These are phyloP conservation scores for Glossophaga mutica DNA, from an alignment of 2,797 vertebrate genomes.

Conservation along the genomic window DNA sequence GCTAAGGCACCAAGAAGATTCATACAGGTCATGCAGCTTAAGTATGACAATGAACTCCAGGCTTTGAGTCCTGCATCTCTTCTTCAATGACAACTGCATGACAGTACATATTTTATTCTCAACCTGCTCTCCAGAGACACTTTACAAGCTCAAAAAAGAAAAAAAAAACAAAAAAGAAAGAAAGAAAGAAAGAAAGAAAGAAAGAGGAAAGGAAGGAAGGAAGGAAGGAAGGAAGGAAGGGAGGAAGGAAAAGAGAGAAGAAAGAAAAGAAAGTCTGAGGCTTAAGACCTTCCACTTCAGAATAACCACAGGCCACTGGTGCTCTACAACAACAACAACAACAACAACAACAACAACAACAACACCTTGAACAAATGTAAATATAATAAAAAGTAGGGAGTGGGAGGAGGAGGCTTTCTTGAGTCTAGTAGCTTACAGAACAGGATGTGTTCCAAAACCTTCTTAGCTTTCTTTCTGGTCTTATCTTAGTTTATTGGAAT, in stretches of 20 bases:
- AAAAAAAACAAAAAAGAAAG: too few relatives aligned
- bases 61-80: neutral
- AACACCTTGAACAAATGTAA: neutral
- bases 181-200: too few relatives aligned
- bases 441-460: neutral
- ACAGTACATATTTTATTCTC: neutral
- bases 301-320: neutral
- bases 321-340: neutral
- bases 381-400: neutral
- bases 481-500: neutral
- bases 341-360: neutral
- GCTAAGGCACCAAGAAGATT: neutral
- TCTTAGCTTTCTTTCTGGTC: neutral
- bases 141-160: neutral
- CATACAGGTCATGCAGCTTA: neutral
- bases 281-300: neutral
- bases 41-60: neutral
- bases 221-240: neutral
- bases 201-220: too few relatives aligned
- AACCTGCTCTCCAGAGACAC: neutral
- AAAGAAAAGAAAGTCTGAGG: neutral
- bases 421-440: neutral
- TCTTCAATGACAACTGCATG: neutral
- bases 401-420: neutral
- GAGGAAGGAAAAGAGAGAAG: too few relatives aligned